These are phyloP conservation scores for Pelecanus crispus DNA, from an alignment of 2,113 vertebrate genomes.

Conservation along the genomic window DNA sequence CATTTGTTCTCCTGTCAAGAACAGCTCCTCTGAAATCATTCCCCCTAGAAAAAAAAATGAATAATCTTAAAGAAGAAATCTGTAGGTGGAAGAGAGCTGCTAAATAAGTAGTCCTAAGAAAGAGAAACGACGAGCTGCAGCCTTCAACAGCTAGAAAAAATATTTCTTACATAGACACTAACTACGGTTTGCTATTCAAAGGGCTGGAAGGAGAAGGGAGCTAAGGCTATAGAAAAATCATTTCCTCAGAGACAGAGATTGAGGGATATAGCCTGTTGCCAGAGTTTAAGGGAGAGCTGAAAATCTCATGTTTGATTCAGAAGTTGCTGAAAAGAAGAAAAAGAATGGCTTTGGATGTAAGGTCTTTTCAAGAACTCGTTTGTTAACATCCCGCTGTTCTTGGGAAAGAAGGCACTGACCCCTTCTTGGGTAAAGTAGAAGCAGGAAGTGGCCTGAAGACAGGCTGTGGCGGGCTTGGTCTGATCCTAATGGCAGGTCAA, in stretches of 20 bases:
- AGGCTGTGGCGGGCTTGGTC: not conserved
- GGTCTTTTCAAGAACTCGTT: not conserved
- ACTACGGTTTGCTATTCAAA: conserved; percentile 1
- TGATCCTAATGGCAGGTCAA: not conserved
- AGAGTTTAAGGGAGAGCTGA: not conserved
- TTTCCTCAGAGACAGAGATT: not conserved
- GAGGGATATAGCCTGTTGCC: not conserved
- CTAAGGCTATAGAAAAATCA: conserved; percentile 6
- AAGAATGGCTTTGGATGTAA: not conserved
- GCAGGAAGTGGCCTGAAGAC: not conserved
- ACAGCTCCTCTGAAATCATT: conserved; percentile 19
- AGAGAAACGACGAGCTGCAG: not conserved
- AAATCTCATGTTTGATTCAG: not conserved
- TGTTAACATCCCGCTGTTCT: not conserved
- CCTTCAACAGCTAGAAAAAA: not conserved
- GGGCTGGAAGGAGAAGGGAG: not conserved
- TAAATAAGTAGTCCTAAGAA: conserved; percentile 33
- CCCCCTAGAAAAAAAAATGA: not conserved
- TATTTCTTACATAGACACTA: not conserved
- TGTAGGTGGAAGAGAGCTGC: not conserved
- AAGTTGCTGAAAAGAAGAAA: not conserved
- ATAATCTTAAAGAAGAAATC: conserved; percentile 35
- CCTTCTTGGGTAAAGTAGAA: not conserved
- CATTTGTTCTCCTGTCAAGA: conserved; percentile 21
- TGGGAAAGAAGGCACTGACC: not conserved